Conservation (phyloP, 2,888 invertebrate species). For the Netelia inedita region DNA sequence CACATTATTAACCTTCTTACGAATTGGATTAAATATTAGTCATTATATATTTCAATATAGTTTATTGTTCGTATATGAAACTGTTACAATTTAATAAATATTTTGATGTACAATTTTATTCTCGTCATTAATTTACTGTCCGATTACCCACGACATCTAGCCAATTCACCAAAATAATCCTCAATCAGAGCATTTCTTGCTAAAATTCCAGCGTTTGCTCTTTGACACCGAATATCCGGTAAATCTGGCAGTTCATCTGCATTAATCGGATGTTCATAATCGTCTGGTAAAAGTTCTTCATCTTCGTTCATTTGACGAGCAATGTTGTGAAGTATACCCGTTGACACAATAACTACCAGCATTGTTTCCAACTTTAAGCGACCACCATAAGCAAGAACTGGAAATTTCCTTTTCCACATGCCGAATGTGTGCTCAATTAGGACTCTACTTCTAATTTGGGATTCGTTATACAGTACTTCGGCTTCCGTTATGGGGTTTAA, state of each 20-base stretch:
- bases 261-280: slow-evolving; percentile 10
- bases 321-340: slow-evolving; percentile 77
- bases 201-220: slow-evolving; percentile 2
- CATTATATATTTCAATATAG: too few relatives aligned
- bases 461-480: slow-evolving; percentile 76
- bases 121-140: too few relatives aligned
- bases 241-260: slow-evolving; percentile 1
- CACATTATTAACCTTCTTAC: too few relatives aligned
- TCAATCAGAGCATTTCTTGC: slow-evolving; percentile 10
- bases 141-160: neutral
- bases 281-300: slow-evolving; percentile 10
- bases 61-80: too few relatives aligned
- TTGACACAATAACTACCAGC: slow-evolving; percentile 73
- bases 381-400: slow-evolving; percentile 63
- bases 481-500: slow-evolving; percentile 68
- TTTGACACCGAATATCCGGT: neutral
- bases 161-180: slow-evolving; percentile 13
- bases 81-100: too few relatives aligned
- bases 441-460: slow-evolving; percentile 78
- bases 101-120: too few relatives aligned
- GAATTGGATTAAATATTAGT: too few relatives aligned
- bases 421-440: slow-evolving; percentile 77
- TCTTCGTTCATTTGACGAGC: slow-evolving; percentile 10
- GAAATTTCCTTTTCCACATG: slow-evolving; percentile 74
- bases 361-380: slow-evolving; percentile 67